These are phyloP conservation scores for Coryphaenoides rupestris DNA, from an alignment of 2,113 vertebrate species.

Conservation along the genomic window DNA sequence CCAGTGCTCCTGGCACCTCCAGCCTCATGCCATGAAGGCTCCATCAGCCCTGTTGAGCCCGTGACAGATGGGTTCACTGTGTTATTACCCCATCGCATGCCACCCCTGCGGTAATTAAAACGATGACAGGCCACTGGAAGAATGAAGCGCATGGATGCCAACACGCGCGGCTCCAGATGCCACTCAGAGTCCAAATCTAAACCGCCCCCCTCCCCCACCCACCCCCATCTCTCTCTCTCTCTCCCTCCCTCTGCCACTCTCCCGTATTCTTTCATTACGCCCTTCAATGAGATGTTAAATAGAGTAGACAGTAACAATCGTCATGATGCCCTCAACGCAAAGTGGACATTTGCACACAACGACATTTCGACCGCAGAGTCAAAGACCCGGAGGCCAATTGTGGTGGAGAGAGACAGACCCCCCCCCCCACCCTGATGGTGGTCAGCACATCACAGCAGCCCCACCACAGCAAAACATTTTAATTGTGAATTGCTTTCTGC, in stretches of 20 bases:
- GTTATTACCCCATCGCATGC: slow-evolving; percentile 48
- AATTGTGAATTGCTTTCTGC: no score
- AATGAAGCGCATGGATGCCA: slow-evolving; percentile 31
- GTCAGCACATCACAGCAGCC: no score
- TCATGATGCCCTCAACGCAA: slow-evolving; percentile 8
- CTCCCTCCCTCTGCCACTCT: no score
- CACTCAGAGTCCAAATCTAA: slow-evolving; percentile 9
- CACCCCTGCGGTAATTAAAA: slow-evolving; percentile 54
- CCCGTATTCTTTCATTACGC: background rate
- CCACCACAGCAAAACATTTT: no score
- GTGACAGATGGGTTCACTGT: slow-evolving; percentile 55
- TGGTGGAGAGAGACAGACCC: background rate
- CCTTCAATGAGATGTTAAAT: slow-evolving; percentile 30
- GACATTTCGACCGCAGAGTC: background rate
- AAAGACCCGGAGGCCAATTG: background rate
- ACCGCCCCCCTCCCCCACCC: slow-evolving; percentile 6
- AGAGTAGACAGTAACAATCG: slow-evolving; percentile 31
- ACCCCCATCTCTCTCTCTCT: background rate
- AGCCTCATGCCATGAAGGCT: slow-evolving; percentile 15
- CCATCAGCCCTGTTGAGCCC: slow-evolving; percentile 18
- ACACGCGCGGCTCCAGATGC: slow-evolving; percentile 55
- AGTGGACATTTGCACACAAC: background rate
- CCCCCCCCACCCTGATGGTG: no score
- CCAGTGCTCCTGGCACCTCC: slow-evolving; percentile 16
- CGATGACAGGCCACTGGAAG: slow-evolving; percentile 49